Evolutionary conservation across 2,797 vertebrate species (phyloP).

Genomic region (Synaphobranchus kaupii): DNA sequence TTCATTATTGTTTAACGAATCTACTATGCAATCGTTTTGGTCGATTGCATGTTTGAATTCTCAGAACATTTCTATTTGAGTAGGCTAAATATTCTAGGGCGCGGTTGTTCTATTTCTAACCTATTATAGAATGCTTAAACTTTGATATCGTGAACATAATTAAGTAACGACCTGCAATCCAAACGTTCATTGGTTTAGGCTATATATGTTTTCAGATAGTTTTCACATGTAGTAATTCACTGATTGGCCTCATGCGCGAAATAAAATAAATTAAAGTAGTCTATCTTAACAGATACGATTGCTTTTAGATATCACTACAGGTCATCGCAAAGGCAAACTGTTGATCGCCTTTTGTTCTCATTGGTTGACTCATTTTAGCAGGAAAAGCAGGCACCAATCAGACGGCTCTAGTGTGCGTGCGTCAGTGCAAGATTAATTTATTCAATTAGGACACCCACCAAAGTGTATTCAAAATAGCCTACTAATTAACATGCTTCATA

Average conservation of each 20-base stretch:
- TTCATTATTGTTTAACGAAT: background rate
- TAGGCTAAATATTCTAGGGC: background rate
- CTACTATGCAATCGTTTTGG: slow-evolving; percentile 52
- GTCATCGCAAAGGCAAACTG: background rate
- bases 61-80: background rate
- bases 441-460: background rate
- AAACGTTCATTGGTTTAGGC: background rate
- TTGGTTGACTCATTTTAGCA: background rate
- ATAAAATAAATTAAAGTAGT: background rate
- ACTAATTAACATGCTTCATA: no score
- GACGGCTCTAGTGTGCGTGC: background rate
- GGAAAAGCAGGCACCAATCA: background rate
- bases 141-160: background rate
- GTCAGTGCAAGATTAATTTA: background rate
- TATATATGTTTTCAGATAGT: no score
- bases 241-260: background rate
- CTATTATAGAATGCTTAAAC: background rate
- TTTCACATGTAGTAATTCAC: background rate
- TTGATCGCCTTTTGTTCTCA: background rate
- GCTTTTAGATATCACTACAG: background rate
- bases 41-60: background rate
- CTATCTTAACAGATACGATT: background rate
- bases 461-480: background rate
- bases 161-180: background rate
- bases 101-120: background rate